A percentile compares a stretch with the other conserved stretches of the same genome.
Conservation (phyloP, 2,888 invertebrate species). For the Drosophila mulleri region DNA sequence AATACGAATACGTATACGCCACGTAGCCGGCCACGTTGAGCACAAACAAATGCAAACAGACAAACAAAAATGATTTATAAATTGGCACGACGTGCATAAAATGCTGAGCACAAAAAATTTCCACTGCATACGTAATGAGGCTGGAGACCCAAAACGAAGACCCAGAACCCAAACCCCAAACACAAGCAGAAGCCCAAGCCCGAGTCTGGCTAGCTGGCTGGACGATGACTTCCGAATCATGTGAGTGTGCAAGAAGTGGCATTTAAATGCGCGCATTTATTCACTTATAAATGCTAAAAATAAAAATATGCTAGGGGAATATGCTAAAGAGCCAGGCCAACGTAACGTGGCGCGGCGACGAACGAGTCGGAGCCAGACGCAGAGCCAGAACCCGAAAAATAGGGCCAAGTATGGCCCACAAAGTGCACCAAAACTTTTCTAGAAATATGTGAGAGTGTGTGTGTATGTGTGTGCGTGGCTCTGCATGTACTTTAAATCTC, state of each 20-base stretch:
- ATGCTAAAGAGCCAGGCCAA: conserved; percentile 69
- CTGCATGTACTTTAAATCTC: conserved; percentile 73
- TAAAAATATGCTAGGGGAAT: conserved; percentile 75
- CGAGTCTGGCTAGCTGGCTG: conserved; percentile 39
- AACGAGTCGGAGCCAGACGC: conserved; percentile 4
- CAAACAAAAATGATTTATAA: conserved; percentile 83
- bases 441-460: conserved; percentile 37
- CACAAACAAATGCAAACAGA: conserved; percentile 71
- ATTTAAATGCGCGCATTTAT: conserved; percentile 81
- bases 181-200: conserved; percentile 11
- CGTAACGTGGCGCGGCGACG: conserved; percentile 2
- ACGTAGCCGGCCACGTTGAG: conserved; percentile 64
- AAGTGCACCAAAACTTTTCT: conserved; percentile 63
- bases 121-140: conserved; percentile 78
- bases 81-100: conserved; percentile 83
- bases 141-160: conserved; percentile 42
- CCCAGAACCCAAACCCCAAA: conserved; percentile 3
- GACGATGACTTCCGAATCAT: conserved; percentile 61
- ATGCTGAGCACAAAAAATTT: conserved; percentile 77
- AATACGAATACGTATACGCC: conserved; percentile 64
- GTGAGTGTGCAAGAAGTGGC: conserved; percentile 67
- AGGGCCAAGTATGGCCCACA: conserved; percentile 71
- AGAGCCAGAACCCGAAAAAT: conserved; percentile 42
- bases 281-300: conserved; percentile 80
- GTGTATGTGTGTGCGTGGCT: conserved; percentile 27